Evolutionary conservation across 2,888 invertebrate genomes (phyloP), one percentile per base, ranked within the genome.

Genomic region (Odontothrips loti): DNA sequence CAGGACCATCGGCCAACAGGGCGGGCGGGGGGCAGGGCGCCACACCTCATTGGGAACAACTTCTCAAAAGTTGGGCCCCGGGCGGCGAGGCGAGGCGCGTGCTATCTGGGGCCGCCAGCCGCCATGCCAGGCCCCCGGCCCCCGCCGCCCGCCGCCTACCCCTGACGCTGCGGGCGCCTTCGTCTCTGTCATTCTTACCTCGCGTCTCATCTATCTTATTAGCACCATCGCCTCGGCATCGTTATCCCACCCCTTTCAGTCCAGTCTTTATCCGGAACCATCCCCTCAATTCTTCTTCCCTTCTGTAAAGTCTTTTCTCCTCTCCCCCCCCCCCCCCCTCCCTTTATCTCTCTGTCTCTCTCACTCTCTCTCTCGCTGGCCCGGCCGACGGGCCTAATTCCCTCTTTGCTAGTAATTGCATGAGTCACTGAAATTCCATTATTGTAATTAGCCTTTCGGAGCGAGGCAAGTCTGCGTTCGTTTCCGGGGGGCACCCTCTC

Each of bases 381-480:
- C 58, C 58, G 20, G 15, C 58, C 20, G 58, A 58, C 58, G 58
- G 15, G 23, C 68, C 68, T 75, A 75, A 75, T 75, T 75, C 68
- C 68, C 68, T 27, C 68, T 75, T 75, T 75, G 68, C 68, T 75
- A 75, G 68, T 75, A 75, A 75, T 75, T 75, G 68, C 68, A 27
- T 27, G 68, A 75, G 68, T 75, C 68, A 75, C 68, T 75, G 68
- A 75, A 75, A 75, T 75, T 75, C 68, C 68, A 75, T 75, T 75
- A 75, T 75, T 75, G 68, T 75, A 75, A 75, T 75, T 75, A 75
- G 68, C 68, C 68, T 58, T 58, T 58, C 58, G 58, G 58, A 58
- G 58, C 11, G 58, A 17, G 34, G 58, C 58, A n/a, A 10, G 68
- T 27, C 58, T 17, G 58, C 58, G 20, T 58, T 58, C 58, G 58